These are phyloP conservation scores for Patiria miniata DNA, from an alignment of 35 echinoderm and acorn worm species.

Conservation along the genomic window DNA sequence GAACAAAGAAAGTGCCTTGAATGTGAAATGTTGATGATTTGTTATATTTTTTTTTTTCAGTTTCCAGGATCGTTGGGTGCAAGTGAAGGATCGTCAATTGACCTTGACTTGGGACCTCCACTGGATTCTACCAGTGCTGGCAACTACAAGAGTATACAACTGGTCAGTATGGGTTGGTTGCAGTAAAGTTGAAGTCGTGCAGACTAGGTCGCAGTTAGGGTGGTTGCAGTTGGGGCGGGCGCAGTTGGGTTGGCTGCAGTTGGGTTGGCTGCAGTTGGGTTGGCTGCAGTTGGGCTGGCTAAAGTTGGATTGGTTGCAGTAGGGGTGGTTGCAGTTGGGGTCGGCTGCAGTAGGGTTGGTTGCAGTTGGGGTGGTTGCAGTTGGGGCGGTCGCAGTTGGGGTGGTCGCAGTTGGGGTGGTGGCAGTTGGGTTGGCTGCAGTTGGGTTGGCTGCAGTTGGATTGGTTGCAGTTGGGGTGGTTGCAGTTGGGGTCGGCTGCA, in stretches of 20 bases:
- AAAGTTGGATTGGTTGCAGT: no score
- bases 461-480: no score
- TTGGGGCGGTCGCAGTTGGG: no score
- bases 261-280: neutral
- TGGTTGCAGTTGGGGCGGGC: neutral
- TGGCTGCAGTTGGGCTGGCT: no score
- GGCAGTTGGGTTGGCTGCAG: neutral
- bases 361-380: no score
- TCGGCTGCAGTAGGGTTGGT: no score
- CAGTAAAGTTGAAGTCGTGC: neutral
- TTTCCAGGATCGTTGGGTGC: conserved; percentile 40
- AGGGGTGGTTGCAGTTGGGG: no score
- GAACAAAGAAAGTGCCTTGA: neutral
- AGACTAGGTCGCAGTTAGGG: neutral
- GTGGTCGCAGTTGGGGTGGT: neutral
- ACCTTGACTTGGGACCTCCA: conserved; percentile 81
- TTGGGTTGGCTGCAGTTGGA: no score
- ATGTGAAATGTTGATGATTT: neutral
- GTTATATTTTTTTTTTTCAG: conserved; percentile 35
- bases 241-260: neutral
- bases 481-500: no score
- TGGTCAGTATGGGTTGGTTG: conserved; percentile 41
- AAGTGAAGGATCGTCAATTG: conserved; percentile 54
- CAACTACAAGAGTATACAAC: conserved; percentile 94
- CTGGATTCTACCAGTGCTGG: conserved; percentile 69